phyloP scores from a whole-genome alignment of 2,888 invertebrate genomes.

The Phyllotreta cruciferae region DNA sequence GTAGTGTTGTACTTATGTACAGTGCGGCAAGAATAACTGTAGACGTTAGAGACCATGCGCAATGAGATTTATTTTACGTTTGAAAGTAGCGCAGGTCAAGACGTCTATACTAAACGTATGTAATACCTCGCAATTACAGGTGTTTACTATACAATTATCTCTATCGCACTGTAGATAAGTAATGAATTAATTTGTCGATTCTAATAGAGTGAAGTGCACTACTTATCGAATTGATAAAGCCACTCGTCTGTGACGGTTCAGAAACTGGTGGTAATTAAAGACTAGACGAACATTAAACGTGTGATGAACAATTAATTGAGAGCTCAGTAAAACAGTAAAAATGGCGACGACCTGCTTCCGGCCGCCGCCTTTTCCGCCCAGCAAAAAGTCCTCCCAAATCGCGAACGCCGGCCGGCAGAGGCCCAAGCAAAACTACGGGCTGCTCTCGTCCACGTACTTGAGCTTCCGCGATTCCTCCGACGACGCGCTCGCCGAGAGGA shows the following conservation, averaged over 20 bases:
- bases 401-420: slow-evolving; percentile 33
- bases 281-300: slow-evolving; percentile 3
- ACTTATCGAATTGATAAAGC: too few species aligned
- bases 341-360: slow-evolving; percentile 68
- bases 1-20: too few species aligned
- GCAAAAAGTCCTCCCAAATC: slow-evolving; percentile 57
- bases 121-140: too few species aligned
- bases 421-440: slow-evolving; percentile 44
- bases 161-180: too few species aligned
- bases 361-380: slow-evolving; percentile 66
- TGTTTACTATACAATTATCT: too few species aligned
- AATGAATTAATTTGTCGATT: too few species aligned
- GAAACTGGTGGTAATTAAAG: not conserved
- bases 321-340: slow-evolving; percentile 21
- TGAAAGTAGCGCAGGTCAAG: too few species aligned
- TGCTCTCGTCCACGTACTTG: slow-evolving; percentile 64
- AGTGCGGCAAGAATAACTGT: too few species aligned
- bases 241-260: not conserved
- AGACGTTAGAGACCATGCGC: too few species aligned
- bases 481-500: slow-evolving; percentile 54
- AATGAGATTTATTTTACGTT: too few species aligned
- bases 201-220: too few species aligned
- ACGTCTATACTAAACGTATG: too few species aligned
- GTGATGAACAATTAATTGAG: not conserved
- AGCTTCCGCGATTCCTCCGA: slow-evolving; percentile 66